phyloP scores from a whole-genome alignment of 2,113 vertebrate genomes.

The Delphinus delphis region DNA sequence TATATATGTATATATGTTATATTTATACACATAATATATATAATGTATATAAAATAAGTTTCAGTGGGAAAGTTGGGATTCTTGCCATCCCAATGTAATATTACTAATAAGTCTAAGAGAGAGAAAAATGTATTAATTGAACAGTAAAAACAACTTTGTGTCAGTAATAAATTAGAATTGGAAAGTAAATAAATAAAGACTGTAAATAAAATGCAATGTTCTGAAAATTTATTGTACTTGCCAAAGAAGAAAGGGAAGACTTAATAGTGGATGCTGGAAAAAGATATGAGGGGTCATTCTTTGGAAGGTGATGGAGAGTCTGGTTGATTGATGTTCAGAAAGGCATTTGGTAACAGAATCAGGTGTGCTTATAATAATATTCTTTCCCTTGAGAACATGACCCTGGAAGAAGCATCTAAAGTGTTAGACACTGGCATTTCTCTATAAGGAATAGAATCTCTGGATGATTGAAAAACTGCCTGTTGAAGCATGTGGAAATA shows the following conservation, averaged over 20 bases:
- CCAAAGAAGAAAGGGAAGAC: background rate
- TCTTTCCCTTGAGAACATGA: background rate
- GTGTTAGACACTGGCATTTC: background rate
- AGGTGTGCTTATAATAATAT: background rate
- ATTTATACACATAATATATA: background rate
- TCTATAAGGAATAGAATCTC: background rate
- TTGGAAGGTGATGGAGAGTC: background rate
- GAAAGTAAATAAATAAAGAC: background rate
- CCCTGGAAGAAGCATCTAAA: background rate
- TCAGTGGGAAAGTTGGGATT: background rate
- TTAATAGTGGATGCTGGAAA: background rate
- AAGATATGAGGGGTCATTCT: background rate
- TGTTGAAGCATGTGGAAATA: background rate
- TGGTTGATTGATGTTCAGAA: background rate
- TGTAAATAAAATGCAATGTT: background rate
- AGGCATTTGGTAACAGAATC: background rate
- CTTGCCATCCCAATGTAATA: background rate
- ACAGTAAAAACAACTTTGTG: background rate
- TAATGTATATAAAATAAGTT: background rate
- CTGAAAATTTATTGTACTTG: background rate
- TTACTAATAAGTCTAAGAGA: background rate
- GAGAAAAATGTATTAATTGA: background rate
- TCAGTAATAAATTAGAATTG: background rate
- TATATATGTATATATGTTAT: background rate
- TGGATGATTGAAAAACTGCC: background rate